phyloP scores from a whole-genome alignment of 1,140 invertebrate genomes.

The Eulimnadia texana region DNA sequence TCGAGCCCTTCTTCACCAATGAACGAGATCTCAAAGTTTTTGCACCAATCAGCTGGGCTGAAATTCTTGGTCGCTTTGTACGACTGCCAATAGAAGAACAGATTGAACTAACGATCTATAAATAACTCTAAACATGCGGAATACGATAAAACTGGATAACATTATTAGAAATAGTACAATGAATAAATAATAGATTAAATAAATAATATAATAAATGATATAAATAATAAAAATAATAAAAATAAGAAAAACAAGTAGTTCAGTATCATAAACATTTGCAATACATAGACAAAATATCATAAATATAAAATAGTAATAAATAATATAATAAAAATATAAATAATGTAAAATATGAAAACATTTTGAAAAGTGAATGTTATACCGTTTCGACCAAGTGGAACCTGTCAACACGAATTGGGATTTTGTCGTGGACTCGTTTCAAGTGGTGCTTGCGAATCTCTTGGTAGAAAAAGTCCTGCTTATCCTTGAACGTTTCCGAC shows the following conservation, averaged over 20 bases:
- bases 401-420: constrained; percentile 63
- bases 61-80: constrained; percentile 71
- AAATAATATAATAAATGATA: no score
- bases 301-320: no score
- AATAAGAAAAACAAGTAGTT: no score
- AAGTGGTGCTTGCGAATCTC: constrained; percentile 74
- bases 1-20: constrained; percentile 84
- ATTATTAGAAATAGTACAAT: no score
- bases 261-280: no score
- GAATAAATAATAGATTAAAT: no score
- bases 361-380: constrained; percentile 12
- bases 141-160: no score
- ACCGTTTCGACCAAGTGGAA: constrained; percentile 64
- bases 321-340: no score
- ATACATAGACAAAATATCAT: no score
- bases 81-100: constrained; percentile 33
- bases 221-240: no score
- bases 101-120: neutral
- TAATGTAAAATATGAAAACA: no score
- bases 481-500: constrained; percentile 88
- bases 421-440: constrained; percentile 67
- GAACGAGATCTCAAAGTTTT: constrained; percentile 83
- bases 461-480: constrained; percentile 88
- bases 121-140: neutral
- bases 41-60: constrained; percentile 73